Conservation (phyloP, 1,140 invertebrate species). For the Amyelois transitella region DNA sequence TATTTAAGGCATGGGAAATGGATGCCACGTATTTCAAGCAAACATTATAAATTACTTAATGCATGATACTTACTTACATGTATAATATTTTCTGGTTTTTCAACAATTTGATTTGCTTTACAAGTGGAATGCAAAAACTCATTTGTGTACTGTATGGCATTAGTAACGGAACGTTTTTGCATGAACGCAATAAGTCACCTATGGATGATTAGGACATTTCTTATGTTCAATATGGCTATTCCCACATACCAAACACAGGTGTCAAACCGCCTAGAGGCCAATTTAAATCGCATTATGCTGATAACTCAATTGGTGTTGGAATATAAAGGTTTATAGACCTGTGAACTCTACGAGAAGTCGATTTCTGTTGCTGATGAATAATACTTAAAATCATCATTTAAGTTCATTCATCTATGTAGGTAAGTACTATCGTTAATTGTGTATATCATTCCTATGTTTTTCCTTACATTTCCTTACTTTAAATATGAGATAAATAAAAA, state of each 20-base stretch:
- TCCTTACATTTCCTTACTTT: too few species aligned
- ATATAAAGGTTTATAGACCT: constrained; percentile 25
- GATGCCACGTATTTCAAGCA: too few species aligned
- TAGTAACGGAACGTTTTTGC: neutral
- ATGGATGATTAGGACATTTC: constrained; percentile 19
- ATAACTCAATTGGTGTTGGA: constrained; percentile 53
- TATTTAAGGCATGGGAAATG: too few species aligned
- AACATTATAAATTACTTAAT: too few species aligned
- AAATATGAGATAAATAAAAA: too few species aligned
- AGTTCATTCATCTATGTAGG: too few species aligned
- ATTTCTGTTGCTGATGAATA: too few species aligned
- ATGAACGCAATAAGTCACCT: constrained; percentile 39
- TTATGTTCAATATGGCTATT: constrained; percentile 29
- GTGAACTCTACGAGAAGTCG: constrained; percentile 13
- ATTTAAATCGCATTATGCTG: constrained; percentile 57
- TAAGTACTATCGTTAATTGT: too few species aligned
- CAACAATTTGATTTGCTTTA: neutral
- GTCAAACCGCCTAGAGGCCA: constrained; percentile 39
- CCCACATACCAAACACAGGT: constrained; percentile 36
- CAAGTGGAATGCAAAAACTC: neutral
- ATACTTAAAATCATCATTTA: neutral
- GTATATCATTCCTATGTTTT: too few species aligned
- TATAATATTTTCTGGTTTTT: too few species aligned
- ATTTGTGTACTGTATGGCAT: neutral
- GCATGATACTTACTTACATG: too few species aligned